Evolutionary conservation across 30 jellyfish, hydroid and myxozoan species (phyloP), one percentile per base, ranked within the genome.

Genomic region (Aurelia aurita complex sp. Pacific): DNA sequence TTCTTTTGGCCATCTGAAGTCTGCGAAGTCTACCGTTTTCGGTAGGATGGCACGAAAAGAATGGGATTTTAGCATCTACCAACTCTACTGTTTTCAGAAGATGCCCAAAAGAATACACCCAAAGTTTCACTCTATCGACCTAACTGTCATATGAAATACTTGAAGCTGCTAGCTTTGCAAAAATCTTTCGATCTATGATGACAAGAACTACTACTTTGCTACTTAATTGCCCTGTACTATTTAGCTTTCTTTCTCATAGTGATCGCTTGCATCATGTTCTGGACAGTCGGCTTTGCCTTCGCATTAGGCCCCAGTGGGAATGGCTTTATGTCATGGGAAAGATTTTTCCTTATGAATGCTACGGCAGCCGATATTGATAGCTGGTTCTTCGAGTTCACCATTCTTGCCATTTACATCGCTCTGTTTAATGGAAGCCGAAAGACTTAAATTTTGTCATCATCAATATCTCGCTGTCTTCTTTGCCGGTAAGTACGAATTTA

Each of bases 211-310:
- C 29, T 23, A 23, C 29, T 23, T 23, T 23, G 29, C 29, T 23
- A 23, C 29, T 23, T 23, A 23, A 23, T 23, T 23, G 29, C 29
- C 29, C 29, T 23, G 29, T 23, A 40, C 8, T 9, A 40, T 40
- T 46, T 32, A 17, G 40, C 9, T 32, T 72, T 72, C 82, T 50
- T 72, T 40, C 82, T 11, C 52, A 13, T 63, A 94, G 99, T 82
- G 62, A 82, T 94, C 16, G 74, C 95, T 8, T 63, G 89, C 40
- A 40, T 94, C 18, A 60, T 86, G 79, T 94, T 75, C 32, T 94
- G 99, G 99, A 95, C 92, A 43, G 72, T 90, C 5, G 99, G 99
- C 16, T 94, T 55, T 62, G 99, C 99, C 29, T 94, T 94, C 67
- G 97, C 97, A 5, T 64, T 82, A 66, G 97, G 97, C 16, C 34